Conservation (phyloP, 2,113 vertebrate genomes). For the Ciconia maguari region DNA sequence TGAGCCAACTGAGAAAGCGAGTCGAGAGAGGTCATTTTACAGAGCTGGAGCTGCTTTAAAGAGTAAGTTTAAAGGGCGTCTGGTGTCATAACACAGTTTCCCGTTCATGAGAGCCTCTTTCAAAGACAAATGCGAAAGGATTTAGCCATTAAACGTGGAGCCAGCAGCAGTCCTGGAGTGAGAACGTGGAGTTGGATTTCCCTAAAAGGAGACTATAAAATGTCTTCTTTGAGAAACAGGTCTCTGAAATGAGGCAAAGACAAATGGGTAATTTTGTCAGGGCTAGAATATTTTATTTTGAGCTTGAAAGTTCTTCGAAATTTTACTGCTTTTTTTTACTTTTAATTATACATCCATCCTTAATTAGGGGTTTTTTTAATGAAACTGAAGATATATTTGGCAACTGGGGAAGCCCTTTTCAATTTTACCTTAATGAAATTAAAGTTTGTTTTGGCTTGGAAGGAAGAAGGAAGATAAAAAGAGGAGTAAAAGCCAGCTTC, state of each 20-base stretch:
- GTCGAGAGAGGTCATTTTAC: not conserved
- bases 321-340: not conserved
- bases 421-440: not conserved
- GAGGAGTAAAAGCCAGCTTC: not conserved
- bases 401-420: not conserved
- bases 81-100: conserved; percentile 5
- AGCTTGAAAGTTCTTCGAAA: not conserved
- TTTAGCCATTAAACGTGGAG: not conserved
- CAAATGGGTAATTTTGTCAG: not conserved
- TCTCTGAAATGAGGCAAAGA: not conserved
- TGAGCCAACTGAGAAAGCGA: not conserved
- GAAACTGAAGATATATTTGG: not conserved
- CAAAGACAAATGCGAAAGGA: not conserved
- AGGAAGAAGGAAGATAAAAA: not conserved
- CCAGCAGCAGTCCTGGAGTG: not conserved
- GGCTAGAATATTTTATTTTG: not conserved
- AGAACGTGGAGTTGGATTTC: not conserved
- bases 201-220: not conserved
- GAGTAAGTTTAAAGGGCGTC: not conserved
- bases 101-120: not conserved
- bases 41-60: not conserved
- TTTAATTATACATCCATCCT: not conserved
- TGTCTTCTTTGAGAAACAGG: not conserved
- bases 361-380: not conserved
- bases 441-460: not conserved